Evolutionary conservation across 2,113 vertebrate species (phyloP).

Genomic region (Mobula birostris): DNA sequence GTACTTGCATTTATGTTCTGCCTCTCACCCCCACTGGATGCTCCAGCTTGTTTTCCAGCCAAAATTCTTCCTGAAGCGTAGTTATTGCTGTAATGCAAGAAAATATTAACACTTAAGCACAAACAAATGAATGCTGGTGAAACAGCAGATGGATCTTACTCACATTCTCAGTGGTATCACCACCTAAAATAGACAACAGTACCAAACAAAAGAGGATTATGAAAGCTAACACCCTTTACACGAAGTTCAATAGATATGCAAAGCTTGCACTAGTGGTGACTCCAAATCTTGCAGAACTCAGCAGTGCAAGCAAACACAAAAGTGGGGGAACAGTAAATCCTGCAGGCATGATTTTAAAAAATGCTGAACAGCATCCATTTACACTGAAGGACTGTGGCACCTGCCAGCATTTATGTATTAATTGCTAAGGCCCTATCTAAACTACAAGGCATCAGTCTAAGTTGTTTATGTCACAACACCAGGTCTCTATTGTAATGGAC

Average conservation of each 20-base stretch:
- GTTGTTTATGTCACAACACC: too few species aligned
- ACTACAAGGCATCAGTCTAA: too few species aligned
- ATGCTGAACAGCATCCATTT: background rate
- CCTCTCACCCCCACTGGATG: background rate
- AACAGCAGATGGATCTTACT: background rate
- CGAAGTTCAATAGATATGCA: slow-evolving; percentile 24
- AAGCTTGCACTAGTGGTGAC: background rate
- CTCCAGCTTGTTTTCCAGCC: background rate
- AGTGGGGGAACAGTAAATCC: background rate
- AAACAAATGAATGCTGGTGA: background rate
- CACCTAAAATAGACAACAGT: background rate
- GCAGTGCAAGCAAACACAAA: background rate
- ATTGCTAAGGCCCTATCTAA: too few species aligned
- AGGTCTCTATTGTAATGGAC: too few species aligned
- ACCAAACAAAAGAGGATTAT: background rate
- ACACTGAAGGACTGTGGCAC: background rate
- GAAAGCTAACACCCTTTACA: slow-evolving; percentile 4
- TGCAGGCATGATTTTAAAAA: background rate
- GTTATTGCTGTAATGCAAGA: background rate
- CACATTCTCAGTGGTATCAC: background rate
- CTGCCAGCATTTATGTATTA: background rate
- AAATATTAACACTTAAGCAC: background rate
- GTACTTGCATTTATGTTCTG: background rate
- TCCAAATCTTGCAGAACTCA: background rate
- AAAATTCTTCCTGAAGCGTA: background rate